Conservation (phyloP, 2,888 invertebrate genomes). For the Ditula angustiorana region DNA sequence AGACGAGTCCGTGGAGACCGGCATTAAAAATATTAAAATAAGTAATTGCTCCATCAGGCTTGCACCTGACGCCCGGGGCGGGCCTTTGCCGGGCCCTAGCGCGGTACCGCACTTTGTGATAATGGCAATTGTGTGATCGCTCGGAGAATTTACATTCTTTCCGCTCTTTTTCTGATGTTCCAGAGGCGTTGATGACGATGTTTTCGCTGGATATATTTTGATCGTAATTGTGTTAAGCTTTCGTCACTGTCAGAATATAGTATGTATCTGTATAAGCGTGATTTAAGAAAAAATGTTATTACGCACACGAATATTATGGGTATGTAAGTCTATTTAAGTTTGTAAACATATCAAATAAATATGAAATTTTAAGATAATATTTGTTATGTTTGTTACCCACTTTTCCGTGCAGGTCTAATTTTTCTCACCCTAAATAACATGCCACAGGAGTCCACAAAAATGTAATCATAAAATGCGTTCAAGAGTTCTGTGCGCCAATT, state of each 20-base stretch:
- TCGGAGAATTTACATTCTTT: conserved; percentile 37
- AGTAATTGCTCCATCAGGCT: conserved; percentile 78
- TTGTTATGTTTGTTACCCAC: conserved; percentile 4
- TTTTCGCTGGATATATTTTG: conserved; percentile 18
- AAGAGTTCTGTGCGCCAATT: conserved; percentile 58
- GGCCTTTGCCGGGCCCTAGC: conserved; percentile 44
- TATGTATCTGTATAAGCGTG: background rate
- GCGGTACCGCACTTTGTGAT: conserved; percentile 62
- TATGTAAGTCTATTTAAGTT: too few species aligned
- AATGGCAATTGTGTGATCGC: conserved; percentile 62
- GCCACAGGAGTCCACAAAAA: conserved; percentile 33
- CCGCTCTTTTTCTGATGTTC: conserved; percentile 17
- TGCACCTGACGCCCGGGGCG: conserved; percentile 70
- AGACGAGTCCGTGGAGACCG: conserved; percentile 61
- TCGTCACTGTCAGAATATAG: background rate
- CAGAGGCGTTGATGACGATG: conserved; percentile 22
- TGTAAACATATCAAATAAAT: background rate
- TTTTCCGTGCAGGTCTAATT: conserved; percentile 7
- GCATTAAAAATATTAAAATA: conserved; percentile 80
- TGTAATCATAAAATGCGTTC: conserved; percentile 38
- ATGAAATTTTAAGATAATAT: background rate
- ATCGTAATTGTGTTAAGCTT: background rate
- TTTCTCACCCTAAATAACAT: conserved; percentile 19
- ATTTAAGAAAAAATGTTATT: too few species aligned
- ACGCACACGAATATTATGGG: too few species aligned